These are phyloP conservation scores for Myotis vivesi DNA, from an alignment of 2,797 vertebrate genomes.

Conservation along the genomic window DNA sequence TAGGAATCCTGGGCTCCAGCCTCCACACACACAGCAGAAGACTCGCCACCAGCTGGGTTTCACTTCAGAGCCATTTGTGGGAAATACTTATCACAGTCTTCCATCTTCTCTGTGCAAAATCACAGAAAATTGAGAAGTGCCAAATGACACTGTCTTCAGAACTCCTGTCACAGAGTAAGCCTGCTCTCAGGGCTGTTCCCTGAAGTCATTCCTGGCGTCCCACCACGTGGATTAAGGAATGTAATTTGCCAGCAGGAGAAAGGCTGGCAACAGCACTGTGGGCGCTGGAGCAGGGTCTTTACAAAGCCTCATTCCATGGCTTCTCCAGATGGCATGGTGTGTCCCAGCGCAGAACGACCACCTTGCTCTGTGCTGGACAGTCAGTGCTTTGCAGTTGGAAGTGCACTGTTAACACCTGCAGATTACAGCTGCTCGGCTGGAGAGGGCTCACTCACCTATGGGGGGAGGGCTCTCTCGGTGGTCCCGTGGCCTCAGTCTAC, in stretches of 20 bases:
- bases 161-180: conserved; percentile 58
- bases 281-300: conserved; percentile 50
- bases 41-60: conserved; percentile 58
- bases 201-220: conserved; percentile 55
- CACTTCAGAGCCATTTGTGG: conserved; percentile 47
- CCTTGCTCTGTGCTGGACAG: conserved; percentile 1
- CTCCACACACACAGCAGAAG: conserved; percentile 29
- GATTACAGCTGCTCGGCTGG: conserved; percentile 56
- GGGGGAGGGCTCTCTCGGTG: neutral
- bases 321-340: conserved; percentile 42
- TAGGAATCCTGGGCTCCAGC: neutral
- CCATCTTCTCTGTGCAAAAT: conserved; percentile 68
- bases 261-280: conserved; percentile 45
- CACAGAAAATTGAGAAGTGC: conserved; percentile 77
- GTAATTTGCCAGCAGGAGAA: conserved; percentile 58
- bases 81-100: conserved; percentile 62
- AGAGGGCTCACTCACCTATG: conserved; percentile 27
- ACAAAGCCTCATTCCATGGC: conserved; percentile 32
- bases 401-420: conserved; percentile 56
- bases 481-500: neutral
- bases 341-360: neutral
- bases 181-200: conserved; percentile 21
- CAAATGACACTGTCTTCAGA: conserved; percentile 63
- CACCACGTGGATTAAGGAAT: conserved; percentile 52
- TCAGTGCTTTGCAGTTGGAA: conserved; percentile 49